Conservation (phyloP, 2,113 vertebrate species). For the Macroglossus sobrinus region DNA sequence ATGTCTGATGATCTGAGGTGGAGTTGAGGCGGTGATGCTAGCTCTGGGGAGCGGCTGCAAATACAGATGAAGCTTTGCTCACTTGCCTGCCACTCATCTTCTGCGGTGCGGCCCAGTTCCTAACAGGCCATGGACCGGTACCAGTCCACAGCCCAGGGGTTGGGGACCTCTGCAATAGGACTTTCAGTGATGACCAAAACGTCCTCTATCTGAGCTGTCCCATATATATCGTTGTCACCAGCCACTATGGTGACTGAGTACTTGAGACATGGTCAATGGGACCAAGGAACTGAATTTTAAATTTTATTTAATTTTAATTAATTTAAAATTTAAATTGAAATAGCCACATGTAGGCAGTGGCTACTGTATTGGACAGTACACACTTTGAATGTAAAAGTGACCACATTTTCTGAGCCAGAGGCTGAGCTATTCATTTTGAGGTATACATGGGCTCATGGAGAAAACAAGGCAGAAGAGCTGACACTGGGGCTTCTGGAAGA, state of each 20-base stretch:
- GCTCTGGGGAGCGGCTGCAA: too few species aligned
- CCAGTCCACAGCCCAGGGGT: too few species aligned
- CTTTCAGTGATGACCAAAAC: rapidly evolving
- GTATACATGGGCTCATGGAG: rapidly evolving
- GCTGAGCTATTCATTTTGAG: too few species aligned
- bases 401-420: too few species aligned
- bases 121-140: too few species aligned
- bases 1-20: too few species aligned
- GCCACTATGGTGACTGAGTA: not conserved
- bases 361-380: rapidly evolving
- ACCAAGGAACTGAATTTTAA: not conserved
- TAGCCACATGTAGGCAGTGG: not conserved
- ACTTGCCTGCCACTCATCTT: too few species aligned
- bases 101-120: too few species aligned
- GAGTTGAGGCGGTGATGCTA: too few species aligned
- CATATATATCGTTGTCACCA: rapidly evolving
- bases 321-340: not conserved
- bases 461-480: not conserved
- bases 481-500: not conserved
- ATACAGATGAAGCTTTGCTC: too few species aligned
- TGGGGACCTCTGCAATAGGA: too few species aligned
- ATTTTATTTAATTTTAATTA: not conserved
- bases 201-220: not conserved
- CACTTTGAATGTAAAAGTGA: not conserved
- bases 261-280: not conserved